Conservation (phyloP, 2,888 invertebrate genomes). For the Thereva unica region DNA sequence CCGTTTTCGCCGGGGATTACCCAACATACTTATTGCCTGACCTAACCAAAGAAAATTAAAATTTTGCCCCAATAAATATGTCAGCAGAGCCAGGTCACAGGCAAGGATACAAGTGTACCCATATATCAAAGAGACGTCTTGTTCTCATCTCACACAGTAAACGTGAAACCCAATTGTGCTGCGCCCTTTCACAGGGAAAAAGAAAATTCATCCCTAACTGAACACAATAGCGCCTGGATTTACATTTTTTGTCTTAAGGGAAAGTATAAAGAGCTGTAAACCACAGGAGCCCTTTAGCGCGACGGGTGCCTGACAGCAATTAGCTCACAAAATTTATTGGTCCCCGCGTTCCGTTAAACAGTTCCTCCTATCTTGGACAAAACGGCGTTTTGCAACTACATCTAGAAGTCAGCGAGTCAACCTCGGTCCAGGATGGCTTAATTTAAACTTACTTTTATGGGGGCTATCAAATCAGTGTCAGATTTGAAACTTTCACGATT, state of each 20-base stretch:
- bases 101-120: not conserved
- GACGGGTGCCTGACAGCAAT: constrained; percentile 18
- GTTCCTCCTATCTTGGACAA: constrained; percentile 1
- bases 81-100: constrained; percentile 11
- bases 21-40: too few relatives aligned
- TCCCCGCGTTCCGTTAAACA: constrained; percentile 7
- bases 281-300: constrained; percentile 10
- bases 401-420: too few relatives aligned
- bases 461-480: constrained; percentile 10
- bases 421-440: too few relatives aligned
- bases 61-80: constrained; percentile 19
- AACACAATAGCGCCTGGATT: constrained; percentile 9
- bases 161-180: constrained; percentile 5
- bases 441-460: too few relatives aligned
- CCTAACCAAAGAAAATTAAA: not conserved
- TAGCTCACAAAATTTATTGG: constrained; percentile 10
- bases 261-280: constrained; percentile 6
- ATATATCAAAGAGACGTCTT: constrained; percentile 22
- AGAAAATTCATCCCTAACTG: not conserved
- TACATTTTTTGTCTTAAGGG: constrained; percentile 2
- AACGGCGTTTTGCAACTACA: not conserved
- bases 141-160: constrained; percentile 6
- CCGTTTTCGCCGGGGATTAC: too few relatives aligned
- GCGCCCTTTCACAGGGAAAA: constrained; percentile 10
- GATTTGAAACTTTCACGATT: too few relatives aligned